Percentiles rank a stretch among this genome's conserved stretches.
These are phyloP conservation scores for Beaufortia kweichowensis DNA, from an alignment of 2,113 vertebrate genomes.

Conservation along the genomic window DNA sequence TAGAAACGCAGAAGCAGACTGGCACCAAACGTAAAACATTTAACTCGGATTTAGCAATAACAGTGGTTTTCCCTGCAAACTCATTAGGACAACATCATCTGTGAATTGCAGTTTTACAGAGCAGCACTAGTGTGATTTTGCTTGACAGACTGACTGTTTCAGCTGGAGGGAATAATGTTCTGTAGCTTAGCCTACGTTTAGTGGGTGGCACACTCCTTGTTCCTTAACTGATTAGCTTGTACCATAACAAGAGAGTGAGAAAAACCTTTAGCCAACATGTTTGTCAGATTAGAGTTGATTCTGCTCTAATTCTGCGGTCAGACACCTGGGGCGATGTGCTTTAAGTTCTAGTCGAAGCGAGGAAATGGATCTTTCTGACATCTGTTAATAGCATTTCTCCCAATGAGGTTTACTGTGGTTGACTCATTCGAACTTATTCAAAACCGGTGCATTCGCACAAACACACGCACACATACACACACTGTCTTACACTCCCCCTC, in stretches of 20 bases:
- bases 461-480: neutral
- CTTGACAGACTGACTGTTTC: conserved; percentile 20
- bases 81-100: conserved; percentile 6
- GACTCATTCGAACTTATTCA: conserved; percentile 14
- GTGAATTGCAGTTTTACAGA: conserved; percentile 14
- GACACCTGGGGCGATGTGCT: conserved; percentile 15
- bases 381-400: conserved; percentile 13
- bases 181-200: conserved; percentile 23
- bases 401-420: neutral
- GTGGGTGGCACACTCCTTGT: neutral
- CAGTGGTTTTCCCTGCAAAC: neutral
- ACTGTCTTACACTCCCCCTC: conserved; percentile 15
- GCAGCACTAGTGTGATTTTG: neutral
- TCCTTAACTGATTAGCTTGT: conserved; percentile 2
- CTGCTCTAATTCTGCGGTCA: conserved; percentile 10
- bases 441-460: neutral
- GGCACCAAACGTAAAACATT: conserved; percentile 7
- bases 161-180: neutral
- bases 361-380: neutral
- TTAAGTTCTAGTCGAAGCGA: neutral
- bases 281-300: conserved; percentile 5
- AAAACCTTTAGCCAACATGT: neutral
- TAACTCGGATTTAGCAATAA: neutral
- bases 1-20: conserved; percentile 2
- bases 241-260: neutral